These are phyloP conservation scores for Biston stratarius DNA, from an alignment of 2,888 invertebrate species.

Conservation along the genomic window DNA sequence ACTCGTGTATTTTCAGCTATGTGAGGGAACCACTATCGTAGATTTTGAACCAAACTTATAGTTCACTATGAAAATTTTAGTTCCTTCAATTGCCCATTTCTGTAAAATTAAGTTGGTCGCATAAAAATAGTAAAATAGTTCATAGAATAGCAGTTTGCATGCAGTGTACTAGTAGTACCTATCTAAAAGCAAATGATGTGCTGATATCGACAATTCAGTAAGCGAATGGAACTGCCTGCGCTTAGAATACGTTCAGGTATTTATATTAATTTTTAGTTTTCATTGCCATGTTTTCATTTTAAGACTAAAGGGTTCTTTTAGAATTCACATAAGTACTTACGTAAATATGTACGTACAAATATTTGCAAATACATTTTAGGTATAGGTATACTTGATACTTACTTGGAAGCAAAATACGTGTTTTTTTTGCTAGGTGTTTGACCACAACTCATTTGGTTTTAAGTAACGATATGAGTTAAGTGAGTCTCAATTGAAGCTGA, in stretches of 20 bases:
- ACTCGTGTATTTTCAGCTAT: neutral
- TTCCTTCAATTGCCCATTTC: neutral
- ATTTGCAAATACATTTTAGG: too few species aligned
- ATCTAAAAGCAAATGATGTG: constrained; percentile 24
- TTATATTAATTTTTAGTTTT: neutral
- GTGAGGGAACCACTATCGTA: neutral
- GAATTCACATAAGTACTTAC: too few species aligned
- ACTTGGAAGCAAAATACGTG: too few species aligned
- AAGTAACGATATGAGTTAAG: too few species aligned
- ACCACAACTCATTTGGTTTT: too few species aligned
- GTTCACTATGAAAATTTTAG: neutral
- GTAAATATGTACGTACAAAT: too few species aligned
- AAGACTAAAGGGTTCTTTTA: neutral
- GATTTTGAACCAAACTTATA: neutral
- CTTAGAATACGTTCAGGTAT: neutral
- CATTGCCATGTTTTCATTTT: neutral
- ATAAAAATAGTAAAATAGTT: constrained; percentile 12
- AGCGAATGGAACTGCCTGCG: constrained; percentile 21
- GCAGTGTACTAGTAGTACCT: constrained; percentile 9
- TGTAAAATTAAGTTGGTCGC: neutral
- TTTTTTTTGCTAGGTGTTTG: too few species aligned
- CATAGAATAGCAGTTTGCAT: constrained; percentile 16
- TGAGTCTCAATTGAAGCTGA: too few species aligned
- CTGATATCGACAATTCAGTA: constrained; percentile 21
- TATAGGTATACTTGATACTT: too few species aligned